Conservation (phyloP, 1,140 invertebrate species). For the Drosophila teissieri region DNA sequence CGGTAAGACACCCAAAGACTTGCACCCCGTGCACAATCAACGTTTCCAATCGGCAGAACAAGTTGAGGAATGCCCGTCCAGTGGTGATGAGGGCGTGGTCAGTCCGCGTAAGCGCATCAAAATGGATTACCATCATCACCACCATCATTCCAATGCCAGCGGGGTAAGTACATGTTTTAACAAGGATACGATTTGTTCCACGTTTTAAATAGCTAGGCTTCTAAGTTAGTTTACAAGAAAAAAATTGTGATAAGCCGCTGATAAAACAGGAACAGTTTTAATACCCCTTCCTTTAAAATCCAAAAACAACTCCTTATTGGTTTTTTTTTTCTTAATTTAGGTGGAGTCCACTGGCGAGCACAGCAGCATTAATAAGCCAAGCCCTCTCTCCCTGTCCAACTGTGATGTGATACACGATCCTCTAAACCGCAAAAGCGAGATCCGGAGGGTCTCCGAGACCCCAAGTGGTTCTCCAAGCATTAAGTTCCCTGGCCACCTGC, state of each 20-base stretch:
- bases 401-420: conserved; percentile 84
- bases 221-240: neutral
- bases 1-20: conserved; percentile 85
- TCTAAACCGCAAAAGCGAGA: conserved; percentile 77
- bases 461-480: conserved; percentile 8
- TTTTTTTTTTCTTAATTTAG: neutral
- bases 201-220: neutral
- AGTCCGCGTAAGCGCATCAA: conserved; percentile 88
- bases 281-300: neutral
- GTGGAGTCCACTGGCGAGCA: conserved; percentile 45
- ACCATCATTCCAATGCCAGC: conserved; percentile 84
- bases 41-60: conserved; percentile 89
- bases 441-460: conserved; percentile 74
- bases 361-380: conserved; percentile 45
- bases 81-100: conserved; percentile 88
- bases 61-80: conserved; percentile 90
- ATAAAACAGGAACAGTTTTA: neutral
- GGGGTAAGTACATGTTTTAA: conserved; percentile 62
- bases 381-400: conserved; percentile 75
- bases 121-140: conserved; percentile 85
- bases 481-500: conserved; percentile 63
- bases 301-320: neutral
- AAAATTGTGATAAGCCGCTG: too few species aligned
- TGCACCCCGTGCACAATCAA: conserved; percentile 89
- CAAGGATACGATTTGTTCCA: too few species aligned